Evolutionary conservation across 2,797 vertebrate genomes (phyloP).

Genomic region (Oophaga sylvatica): DNA sequence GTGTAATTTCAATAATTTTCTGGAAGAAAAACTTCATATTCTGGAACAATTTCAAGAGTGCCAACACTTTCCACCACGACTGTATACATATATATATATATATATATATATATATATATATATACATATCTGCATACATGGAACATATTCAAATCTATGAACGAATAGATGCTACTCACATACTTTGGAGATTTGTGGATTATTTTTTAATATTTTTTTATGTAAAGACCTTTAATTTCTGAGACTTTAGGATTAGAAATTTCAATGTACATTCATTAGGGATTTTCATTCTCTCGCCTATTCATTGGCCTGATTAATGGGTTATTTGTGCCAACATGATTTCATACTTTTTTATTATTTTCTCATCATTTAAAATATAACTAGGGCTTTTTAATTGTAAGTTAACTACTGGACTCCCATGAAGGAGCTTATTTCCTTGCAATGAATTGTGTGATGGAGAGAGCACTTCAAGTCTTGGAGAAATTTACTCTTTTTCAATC

Average conservation of each 20-base stretch:
- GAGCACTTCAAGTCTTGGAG: not conserved
- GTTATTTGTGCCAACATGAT: slow-evolving; percentile 33
- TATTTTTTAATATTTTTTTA: not conserved
- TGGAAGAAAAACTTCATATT: no score
- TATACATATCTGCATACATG: no score
- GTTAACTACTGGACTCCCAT: not conserved
- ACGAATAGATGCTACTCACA: no score
- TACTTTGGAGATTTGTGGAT: not conserved
- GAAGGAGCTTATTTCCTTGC: not conserved
- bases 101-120: no score
- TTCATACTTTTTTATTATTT: slow-evolving; percentile 22
- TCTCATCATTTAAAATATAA: slow-evolving; percentile 19
- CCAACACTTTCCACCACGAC: no score
- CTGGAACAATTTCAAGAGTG: no score
- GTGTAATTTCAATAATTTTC: no score
- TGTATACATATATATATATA: no score
- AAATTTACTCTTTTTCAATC: not conserved
- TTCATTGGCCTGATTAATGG: not conserved
- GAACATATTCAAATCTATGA: no score
- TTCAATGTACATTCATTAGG: not conserved
- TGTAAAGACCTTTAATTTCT: not conserved
- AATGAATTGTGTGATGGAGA: not conserved
- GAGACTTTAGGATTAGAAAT: not conserved
- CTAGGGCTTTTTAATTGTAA: slow-evolving; percentile 16
- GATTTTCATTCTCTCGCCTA: not conserved